phyloP scores from a whole-genome alignment of 30 jellyfish, hydroid and myxozoan species.

The Nemopilema nomurai region DNA sequence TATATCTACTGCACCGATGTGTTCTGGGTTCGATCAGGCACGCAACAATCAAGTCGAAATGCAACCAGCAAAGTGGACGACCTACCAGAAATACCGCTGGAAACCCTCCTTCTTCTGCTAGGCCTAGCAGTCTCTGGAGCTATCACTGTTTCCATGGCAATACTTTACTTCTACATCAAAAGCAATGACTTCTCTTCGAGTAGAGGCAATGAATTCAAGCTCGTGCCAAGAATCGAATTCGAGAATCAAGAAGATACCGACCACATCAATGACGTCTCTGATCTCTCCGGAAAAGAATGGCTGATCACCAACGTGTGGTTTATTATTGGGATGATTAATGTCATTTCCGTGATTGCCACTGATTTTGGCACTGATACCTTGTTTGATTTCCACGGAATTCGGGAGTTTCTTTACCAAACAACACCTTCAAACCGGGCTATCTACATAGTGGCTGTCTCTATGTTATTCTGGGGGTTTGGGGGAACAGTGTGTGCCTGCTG shows the following conservation, averaged over 20 bases:
- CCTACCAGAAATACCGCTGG: conserved; percentile 41
- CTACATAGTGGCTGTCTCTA: conserved; percentile 25
- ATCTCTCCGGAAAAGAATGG: conserved; percentile 43
- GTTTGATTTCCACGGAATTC: conserved; percentile 56
- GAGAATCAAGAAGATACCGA: neutral
- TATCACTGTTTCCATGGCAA: conserved; percentile 47
- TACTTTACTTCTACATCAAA: conserved; percentile 34
- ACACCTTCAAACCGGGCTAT: conserved; percentile 40
- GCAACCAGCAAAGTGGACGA: neutral
- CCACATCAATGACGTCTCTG: neutral
- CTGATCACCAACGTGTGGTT: conserved; percentile 18
- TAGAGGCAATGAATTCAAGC: neutral
- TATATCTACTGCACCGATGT: conserved; percentile 30
- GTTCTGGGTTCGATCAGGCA: conserved; percentile 35
- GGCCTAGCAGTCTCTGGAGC: conserved; percentile 58
- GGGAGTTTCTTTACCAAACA: conserved; percentile 29
- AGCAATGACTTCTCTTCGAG: neutral
- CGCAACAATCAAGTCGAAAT: neutral
- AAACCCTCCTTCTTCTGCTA: conserved; percentile 24
- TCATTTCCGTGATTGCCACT: conserved; percentile 29
- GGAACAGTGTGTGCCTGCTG: conserved; percentile 63
- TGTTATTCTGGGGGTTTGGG: conserved; percentile 63
- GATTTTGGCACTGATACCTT: conserved; percentile 48
- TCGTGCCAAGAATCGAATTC: conserved; percentile 20
- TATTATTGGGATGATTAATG: conserved; percentile 10